Conservation (phyloP, 2,888 invertebrate species). For the Willowsia nigromaculata region DNA sequence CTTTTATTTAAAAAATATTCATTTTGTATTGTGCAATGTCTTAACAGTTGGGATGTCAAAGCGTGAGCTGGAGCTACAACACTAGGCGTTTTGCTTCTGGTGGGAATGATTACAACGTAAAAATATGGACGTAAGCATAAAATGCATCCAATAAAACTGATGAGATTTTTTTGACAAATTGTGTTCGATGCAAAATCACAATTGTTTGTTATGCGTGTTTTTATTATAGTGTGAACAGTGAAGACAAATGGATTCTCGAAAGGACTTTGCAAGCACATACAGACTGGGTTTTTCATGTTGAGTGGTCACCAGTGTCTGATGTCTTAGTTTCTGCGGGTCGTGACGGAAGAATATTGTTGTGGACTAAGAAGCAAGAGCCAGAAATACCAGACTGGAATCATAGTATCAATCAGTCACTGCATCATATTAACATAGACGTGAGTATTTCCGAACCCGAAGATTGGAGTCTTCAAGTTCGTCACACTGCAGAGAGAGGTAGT, state of each 20-base stretch:
- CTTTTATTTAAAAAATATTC: not conserved
- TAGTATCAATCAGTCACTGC: not conserved
- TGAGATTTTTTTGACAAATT: too few species aligned
- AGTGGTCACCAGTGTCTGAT: slow-evolving; percentile 97
- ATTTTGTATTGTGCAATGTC: not conserved
- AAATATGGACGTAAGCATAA: slow-evolving; percentile 86
- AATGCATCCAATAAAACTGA: not conserved
- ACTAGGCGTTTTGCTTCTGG: slow-evolving; percentile 94
- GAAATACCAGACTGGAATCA: slow-evolving; percentile 46
- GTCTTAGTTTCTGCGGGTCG: slow-evolving; percentile 81
- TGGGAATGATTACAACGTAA: slow-evolving; percentile 98
- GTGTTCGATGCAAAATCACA: too few species aligned
- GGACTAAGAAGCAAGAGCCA: slow-evolving; percentile 20
- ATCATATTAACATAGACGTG: not conserved
- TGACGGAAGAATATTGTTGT: slow-evolving; percentile 48
- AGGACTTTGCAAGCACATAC: slow-evolving; percentile 96
- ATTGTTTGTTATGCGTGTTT: too few species aligned
- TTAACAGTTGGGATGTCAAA: slow-evolving; percentile 96
- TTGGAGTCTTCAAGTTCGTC: slow-evolving; percentile 27
- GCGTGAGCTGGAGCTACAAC: slow-evolving; percentile 97
- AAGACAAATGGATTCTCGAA: slow-evolving; percentile 95
- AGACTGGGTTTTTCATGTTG: slow-evolving; percentile 99
- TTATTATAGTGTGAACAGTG: slow-evolving; percentile 80
- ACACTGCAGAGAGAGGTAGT: not conserved
- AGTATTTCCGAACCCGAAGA: slow-evolving; percentile 6